These are phyloP conservation scores for Chloroceryle inda DNA, from an alignment of 2,797 vertebrate species.

Conservation along the genomic window DNA sequence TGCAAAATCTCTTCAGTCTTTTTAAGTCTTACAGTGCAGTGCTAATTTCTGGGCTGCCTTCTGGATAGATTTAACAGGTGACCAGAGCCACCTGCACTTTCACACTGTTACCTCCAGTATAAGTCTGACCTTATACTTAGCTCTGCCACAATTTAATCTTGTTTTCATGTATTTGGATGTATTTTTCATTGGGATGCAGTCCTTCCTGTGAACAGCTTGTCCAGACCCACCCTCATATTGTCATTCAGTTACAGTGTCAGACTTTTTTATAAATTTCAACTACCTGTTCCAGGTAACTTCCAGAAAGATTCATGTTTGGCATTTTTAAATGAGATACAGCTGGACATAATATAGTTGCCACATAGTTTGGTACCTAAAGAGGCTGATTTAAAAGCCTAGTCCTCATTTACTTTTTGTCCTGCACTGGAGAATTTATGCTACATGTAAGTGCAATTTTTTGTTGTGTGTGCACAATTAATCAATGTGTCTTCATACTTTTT, in stretches of 20 bases:
- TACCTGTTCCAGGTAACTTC: neutral
- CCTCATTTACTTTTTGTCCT: neutral
- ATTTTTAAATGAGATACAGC: neutral
- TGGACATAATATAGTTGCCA: neutral
- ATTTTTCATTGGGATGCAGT: neutral
- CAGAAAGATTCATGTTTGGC: neutral
- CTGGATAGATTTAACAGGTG: neutral
- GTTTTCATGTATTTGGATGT: neutral
- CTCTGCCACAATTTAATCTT: neutral
- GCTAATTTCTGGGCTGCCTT: neutral
- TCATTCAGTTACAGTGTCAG: neutral
- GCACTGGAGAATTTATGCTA: neutral
- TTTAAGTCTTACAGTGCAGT: neutral
- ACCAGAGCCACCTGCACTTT: neutral
- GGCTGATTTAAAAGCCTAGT: neutral
- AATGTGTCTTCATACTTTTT: conserved; percentile 47
- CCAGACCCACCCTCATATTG: neutral
- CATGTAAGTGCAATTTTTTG: neutral
- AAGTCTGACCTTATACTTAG: neutral
- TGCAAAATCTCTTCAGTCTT: neutral
- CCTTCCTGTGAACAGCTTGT: neutral
- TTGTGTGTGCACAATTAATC: neutral
- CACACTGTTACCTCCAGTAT: neutral
- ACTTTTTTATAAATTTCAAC: neutral
- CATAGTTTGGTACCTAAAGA: neutral